phyloP scores from a whole-genome alignment of 1,140 invertebrate genomes.

The Dendrolimus punctatus region DNA sequence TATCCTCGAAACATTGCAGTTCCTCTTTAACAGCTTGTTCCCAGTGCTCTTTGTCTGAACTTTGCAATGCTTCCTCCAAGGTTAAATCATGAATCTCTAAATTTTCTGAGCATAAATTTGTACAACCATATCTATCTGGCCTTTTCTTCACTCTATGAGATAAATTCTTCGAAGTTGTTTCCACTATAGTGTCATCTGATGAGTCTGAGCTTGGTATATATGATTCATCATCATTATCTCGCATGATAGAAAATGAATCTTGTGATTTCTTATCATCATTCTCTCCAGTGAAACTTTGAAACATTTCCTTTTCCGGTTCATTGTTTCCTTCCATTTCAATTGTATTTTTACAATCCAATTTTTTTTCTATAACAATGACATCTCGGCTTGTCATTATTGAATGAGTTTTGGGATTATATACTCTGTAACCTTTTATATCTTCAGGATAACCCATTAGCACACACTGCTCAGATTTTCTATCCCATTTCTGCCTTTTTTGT shows the following conservation, averaged over 20 bases:
- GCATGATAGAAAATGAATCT: too few relatives aligned
- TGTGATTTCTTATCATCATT: background rate
- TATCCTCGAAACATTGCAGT: constrained; percentile 23
- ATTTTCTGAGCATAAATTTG: background rate
- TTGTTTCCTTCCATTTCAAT: background rate
- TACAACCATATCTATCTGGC: constrained; percentile 7
- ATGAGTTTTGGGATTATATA: background rate
- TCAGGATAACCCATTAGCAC: background rate
- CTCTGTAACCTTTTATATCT: constrained; percentile 2
- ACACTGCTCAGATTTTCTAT: background rate
- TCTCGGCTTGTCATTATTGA: background rate
- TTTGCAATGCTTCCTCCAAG: constrained; percentile 1
- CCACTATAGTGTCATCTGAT: too few relatives aligned
- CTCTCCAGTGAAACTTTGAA: background rate
- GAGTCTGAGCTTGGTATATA: too few relatives aligned
- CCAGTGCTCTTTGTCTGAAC: constrained; percentile 21
- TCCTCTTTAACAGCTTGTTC: constrained; percentile 15
- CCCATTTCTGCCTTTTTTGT: background rate
- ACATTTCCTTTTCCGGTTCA: background rate
- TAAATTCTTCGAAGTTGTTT: background rate
- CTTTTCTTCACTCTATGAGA: background rate
- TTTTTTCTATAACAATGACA: constrained; percentile 1
- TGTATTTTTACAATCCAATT: background rate
- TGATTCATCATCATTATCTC: too few relatives aligned
- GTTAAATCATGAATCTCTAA: background rate